These are phyloP conservation scores for Sphaeridia pumilis DNA, from an alignment of 2,888 invertebrate species.

Conservation along the genomic window DNA sequence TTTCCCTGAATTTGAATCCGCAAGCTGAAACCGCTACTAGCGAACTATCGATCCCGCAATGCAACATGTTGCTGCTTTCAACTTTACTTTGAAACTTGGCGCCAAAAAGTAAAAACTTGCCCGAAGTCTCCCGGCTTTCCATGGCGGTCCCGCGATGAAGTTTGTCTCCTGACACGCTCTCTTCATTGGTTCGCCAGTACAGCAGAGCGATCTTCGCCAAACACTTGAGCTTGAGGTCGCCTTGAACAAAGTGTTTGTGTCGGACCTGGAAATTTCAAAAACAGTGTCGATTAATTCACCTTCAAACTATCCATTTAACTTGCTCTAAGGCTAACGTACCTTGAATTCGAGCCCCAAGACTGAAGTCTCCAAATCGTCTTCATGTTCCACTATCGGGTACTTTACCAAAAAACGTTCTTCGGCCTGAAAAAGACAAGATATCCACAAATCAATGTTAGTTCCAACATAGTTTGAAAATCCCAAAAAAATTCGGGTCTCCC, in stretches of 20 bases:
- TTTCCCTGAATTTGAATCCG: too few species aligned
- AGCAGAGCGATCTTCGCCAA: constrained; percentile 75
- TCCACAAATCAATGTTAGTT: too few species aligned
- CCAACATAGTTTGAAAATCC: too few species aligned
- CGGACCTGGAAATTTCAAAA: constrained; percentile 44
- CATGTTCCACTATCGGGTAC: constrained; percentile 42
- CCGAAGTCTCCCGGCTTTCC: constrained; percentile 56
- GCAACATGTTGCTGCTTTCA: too few species aligned
- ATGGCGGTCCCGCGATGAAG: constrained; percentile 58
- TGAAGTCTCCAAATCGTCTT: constrained; percentile 63
- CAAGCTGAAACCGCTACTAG: too few species aligned
- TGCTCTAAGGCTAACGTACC: too few species aligned
- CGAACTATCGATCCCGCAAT: too few species aligned
- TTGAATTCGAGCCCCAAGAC: constrained; percentile 66
- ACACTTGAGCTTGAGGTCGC: constrained; percentile 79
- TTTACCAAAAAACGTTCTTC: constrained; percentile 44
- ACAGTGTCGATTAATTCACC: too few species aligned
- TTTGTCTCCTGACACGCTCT: constrained; percentile 68
- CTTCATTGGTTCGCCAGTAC: constrained; percentile 77
- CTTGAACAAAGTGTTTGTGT: constrained; percentile 62
- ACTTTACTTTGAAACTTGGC: too few species aligned
- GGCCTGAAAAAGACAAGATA: constrained; percentile 42
- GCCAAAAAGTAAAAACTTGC: too few species aligned
- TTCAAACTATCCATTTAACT: too few species aligned
- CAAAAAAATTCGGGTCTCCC: too few species aligned